These are phyloP conservation scores for Erythrocebus patas DNA, from an alignment of 2,113 vertebrate genomes.

Conservation along the genomic window DNA sequence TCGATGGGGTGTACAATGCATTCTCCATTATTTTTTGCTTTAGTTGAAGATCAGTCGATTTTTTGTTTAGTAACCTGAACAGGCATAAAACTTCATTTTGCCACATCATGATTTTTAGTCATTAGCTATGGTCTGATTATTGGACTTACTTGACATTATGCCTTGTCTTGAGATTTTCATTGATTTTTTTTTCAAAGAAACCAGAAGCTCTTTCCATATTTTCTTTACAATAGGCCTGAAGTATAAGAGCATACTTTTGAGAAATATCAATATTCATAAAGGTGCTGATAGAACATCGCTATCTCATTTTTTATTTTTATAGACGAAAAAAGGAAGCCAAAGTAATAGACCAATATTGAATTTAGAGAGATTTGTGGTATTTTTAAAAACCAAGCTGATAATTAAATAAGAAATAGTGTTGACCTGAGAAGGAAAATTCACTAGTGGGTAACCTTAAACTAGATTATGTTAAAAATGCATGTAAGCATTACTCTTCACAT, in stretches of 20 bases:
- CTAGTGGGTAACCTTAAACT: background rate
- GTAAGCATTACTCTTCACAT: background rate
- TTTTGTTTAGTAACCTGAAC: slow-evolving; percentile 58
- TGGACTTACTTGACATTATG: slow-evolving; percentile 65
- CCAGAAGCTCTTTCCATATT: slow-evolving; percentile 59
- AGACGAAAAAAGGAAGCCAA: slow-evolving; percentile 24
- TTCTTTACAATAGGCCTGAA: slow-evolving; percentile 57
- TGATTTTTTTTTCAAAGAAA: slow-evolving; percentile 65
- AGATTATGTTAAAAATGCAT: background rate
- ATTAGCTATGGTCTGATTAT: slow-evolving; percentile 66
- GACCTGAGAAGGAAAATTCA: slow-evolving; percentile 28
- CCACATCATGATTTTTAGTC: slow-evolving; percentile 57
- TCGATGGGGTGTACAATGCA: background rate
- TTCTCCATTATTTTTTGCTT: slow-evolving; percentile 50
- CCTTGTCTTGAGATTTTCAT: slow-evolving; percentile 67
- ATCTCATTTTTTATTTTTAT: slow-evolving; percentile 54
- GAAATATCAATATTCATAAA: slow-evolving; percentile 68
- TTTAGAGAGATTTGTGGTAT: slow-evolving; percentile 36
- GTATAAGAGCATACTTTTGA: slow-evolving; percentile 40
- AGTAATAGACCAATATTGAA: slow-evolving; percentile 49
- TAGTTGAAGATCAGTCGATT: slow-evolving; percentile 34
- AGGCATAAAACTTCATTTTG: slow-evolving; percentile 60
- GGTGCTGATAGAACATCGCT: background rate
- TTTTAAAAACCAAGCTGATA: slow-evolving; percentile 22
- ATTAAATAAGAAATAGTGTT: slow-evolving; percentile 39